Conservation (phyloP, 2,888 invertebrate species). For the Polietes domitor region DNA sequence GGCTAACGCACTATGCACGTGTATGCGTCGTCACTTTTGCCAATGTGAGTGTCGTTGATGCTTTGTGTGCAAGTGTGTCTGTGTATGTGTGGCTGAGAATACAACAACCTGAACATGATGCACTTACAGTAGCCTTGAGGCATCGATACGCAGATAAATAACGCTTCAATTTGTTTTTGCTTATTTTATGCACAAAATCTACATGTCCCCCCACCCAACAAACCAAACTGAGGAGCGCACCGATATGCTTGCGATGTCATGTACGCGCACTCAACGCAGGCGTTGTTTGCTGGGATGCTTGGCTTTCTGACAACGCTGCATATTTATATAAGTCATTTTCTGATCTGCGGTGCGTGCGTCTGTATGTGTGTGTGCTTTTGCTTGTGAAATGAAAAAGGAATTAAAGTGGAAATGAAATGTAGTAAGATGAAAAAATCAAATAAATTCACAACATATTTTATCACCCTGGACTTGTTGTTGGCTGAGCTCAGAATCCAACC, state of each 20-base stretch:
- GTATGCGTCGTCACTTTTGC: not conserved
- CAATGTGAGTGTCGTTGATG: not conserved
- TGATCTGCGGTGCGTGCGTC: slow-evolving; percentile 15
- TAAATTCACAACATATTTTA: slow-evolving; percentile 66
- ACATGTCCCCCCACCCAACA: slow-evolving; percentile 45
- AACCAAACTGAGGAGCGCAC: not conserved
- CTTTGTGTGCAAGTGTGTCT: not conserved
- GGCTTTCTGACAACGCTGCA: slow-evolving; percentile 42
- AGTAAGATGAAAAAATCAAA: slow-evolving; percentile 55
- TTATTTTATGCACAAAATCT: slow-evolving; percentile 44
- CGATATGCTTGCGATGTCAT: no score
- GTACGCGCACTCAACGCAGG: no score
- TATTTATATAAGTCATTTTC: slow-evolving; percentile 58
- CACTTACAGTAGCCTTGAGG: slow-evolving; percentile 68
- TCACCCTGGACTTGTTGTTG: slow-evolving; percentile 64
- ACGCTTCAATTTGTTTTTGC: slow-evolving; percentile 65
- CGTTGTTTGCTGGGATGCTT: slow-evolving; percentile 39
- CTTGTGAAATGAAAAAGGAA: slow-evolving; percentile 52
- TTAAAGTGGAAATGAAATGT: slow-evolving; percentile 61
- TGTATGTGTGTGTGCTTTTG: not conserved
- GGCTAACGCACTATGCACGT: slow-evolving; percentile 35
- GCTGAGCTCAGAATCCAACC: slow-evolving; percentile 52
- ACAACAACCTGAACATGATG: slow-evolving; percentile 56
- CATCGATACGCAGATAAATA: slow-evolving; percentile 67
- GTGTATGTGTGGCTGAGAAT: slow-evolving; percentile 3